Evolutionary conservation across 2,113 vertebrate genomes (phyloP).

Genomic region (Chunga burmeisteri): DNA sequence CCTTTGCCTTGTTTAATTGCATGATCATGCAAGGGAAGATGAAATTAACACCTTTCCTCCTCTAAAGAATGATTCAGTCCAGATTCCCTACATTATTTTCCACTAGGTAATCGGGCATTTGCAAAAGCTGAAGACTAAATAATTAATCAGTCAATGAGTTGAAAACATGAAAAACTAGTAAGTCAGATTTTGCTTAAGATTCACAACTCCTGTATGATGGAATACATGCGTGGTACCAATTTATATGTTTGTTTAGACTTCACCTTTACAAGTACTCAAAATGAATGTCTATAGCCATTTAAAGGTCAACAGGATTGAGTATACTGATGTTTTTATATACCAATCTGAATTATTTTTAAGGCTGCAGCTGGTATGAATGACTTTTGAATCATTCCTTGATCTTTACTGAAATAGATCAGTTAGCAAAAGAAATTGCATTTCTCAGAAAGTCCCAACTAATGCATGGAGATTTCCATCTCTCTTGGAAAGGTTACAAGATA

Average conservation of each 20-base stretch:
- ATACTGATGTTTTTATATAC: slow-evolving; percentile 37
- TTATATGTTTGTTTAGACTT: slow-evolving; percentile 51
- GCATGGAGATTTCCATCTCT: not conserved
- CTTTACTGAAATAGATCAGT: slow-evolving; percentile 52
- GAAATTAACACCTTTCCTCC: not conserved
- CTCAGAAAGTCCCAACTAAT: not conserved
- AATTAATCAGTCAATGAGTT: slow-evolving; percentile 8
- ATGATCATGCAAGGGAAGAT: not conserved
- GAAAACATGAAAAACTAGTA: slow-evolving; percentile 35
- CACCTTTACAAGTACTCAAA: slow-evolving; percentile 14
- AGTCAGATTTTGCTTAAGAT: not conserved
- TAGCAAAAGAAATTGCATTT: slow-evolving; percentile 48
- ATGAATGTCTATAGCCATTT: slow-evolving; percentile 35
- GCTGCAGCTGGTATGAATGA: slow-evolving; percentile 44
- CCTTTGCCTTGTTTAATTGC: not conserved
- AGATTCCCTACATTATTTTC: slow-evolving; percentile 3
- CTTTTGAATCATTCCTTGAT: slow-evolving; percentile 62
- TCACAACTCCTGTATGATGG: not conserved
- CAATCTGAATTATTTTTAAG: slow-evolving; percentile 50
- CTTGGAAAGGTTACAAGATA: slow-evolving; percentile 27
- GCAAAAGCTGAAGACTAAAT: slow-evolving; percentile 22
- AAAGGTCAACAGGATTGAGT: slow-evolving; percentile 66
- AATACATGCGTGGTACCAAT: not conserved
- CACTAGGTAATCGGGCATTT: slow-evolving; percentile 7
- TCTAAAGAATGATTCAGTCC: not conserved